These are phyloP conservation scores for Brotula barbata DNA, from an alignment of 2,797 vertebrate genomes.

Conservation along the genomic window DNA sequence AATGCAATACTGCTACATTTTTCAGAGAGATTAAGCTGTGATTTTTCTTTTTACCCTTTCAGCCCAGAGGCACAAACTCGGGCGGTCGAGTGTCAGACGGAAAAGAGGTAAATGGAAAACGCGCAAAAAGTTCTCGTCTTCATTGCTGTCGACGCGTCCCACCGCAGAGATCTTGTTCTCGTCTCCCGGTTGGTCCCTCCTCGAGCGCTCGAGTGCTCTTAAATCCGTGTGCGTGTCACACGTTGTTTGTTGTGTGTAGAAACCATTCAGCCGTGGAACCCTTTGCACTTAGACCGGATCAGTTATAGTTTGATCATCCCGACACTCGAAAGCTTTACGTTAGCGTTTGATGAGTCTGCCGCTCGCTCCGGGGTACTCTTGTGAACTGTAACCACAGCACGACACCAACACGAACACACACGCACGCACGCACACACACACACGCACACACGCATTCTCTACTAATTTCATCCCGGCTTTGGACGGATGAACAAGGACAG, in stretches of 20 bases:
- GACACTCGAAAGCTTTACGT: conserved; percentile 40
- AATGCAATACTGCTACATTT: background rate
- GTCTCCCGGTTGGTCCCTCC: background rate
- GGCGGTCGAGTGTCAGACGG: conserved; percentile 29
- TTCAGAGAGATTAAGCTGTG: background rate
- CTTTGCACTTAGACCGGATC: conserved; percentile 29
- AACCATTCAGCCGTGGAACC: conserved; percentile 21
- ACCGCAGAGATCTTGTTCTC: background rate
- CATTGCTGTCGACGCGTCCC: too few species aligned
- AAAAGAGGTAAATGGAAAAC: too few species aligned
- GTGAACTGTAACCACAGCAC: conserved; percentile 36
- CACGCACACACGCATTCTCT: conserved; percentile 31
- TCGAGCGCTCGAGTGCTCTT: background rate
- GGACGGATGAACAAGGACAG: conserved; percentile 69
- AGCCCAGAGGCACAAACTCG: background rate
- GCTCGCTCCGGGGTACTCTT: conserved; percentile 42
- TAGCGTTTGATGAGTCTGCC: conserved; percentile 46
- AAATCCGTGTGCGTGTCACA: background rate
- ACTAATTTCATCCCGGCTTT: conserved; percentile 65
- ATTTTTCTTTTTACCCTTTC: background rate
- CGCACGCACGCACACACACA: conserved; percentile 11
- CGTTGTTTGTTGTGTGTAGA: conserved; percentile 17
- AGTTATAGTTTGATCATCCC: conserved; percentile 44
- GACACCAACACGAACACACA: conserved; percentile 5
- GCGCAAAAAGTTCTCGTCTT: too few species aligned